These are phyloP conservation scores for Phoebastria nigripes DNA, from an alignment of 2,797 vertebrate species.

Conservation along the genomic window DNA sequence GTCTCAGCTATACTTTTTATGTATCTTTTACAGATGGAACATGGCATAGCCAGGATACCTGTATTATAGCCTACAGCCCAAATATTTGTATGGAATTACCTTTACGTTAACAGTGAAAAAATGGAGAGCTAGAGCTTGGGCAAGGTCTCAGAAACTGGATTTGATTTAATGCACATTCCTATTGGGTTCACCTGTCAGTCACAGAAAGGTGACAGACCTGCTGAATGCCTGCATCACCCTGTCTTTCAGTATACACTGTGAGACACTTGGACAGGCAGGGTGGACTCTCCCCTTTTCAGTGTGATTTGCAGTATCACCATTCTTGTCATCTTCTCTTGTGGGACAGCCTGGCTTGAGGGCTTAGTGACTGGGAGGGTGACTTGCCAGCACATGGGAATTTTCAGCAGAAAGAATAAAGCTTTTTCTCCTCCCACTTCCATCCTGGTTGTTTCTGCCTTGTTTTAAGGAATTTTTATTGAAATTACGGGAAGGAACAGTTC, in stretches of 20 bases:
- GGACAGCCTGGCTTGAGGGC: background rate
- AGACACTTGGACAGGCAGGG: background rate
- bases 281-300: background rate
- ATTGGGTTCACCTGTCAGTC: background rate
- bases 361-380: background rate
- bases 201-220: background rate
- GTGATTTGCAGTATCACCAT: rapidly evolving
- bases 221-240: background rate
- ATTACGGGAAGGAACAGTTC: background rate
- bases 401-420: background rate
- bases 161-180: background rate
- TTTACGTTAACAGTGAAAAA: background rate
- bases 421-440: background rate
- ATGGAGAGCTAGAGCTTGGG: background rate
- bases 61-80: background rate
- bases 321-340: background rate
- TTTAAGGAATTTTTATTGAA: background rate
- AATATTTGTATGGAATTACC: background rate
- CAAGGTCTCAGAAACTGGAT: background rate
- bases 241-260: background rate
- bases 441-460: background rate
- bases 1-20: background rate
- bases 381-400: background rate
- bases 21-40: background rate
- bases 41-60: background rate